These are phyloP conservation scores for Corbicula japonica DNA, from an alignment of 2,888 invertebrate species.

Conservation along the genomic window DNA sequence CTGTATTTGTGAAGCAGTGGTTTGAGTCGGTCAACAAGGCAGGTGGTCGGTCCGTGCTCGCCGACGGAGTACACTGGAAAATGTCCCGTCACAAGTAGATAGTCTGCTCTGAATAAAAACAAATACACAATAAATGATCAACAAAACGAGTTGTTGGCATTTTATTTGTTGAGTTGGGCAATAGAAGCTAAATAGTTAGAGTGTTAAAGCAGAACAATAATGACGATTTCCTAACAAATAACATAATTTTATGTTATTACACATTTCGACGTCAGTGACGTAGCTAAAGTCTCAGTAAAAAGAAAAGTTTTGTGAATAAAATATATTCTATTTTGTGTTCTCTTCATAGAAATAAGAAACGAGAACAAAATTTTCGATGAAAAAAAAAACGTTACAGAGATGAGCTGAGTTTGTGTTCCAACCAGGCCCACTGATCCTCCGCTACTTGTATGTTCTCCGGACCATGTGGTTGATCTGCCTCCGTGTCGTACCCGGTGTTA, in stretches of 20 bases:
- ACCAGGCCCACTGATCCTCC: conserved; percentile 86
- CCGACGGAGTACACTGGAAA: conserved; percentile 87
- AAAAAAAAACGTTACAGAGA: conserved; percentile 73
- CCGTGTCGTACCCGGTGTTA: conserved; percentile 80
- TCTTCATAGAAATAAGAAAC: not conserved
- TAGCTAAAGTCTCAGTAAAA: no score
- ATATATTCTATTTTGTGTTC: no score
- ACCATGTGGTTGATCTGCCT: conserved; percentile 73
- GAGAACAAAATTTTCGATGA: not conserved
- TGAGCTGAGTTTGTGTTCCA: conserved; percentile 81
- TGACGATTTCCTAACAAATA: no score
- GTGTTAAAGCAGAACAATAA: not conserved
- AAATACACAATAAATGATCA: not conserved
- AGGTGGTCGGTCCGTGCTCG: conserved; percentile 87
- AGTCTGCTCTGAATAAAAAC: conserved; percentile 85
- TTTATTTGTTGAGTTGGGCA: no score
- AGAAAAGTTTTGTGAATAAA: no score
- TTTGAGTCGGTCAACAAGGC: conserved; percentile 85
- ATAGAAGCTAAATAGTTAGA: no score
- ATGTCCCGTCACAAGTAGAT: conserved; percentile 87
- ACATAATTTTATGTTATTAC: no score
- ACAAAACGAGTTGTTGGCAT: not conserved
- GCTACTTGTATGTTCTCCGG: conserved; percentile 69
- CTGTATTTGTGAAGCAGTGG: conserved; percentile 86
- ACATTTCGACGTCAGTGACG: no score